Evolutionary conservation across 2,797 vertebrate species (phyloP), one percentile per base, ranked within the genome.

Genomic region (Bufotes viridis): DNA sequence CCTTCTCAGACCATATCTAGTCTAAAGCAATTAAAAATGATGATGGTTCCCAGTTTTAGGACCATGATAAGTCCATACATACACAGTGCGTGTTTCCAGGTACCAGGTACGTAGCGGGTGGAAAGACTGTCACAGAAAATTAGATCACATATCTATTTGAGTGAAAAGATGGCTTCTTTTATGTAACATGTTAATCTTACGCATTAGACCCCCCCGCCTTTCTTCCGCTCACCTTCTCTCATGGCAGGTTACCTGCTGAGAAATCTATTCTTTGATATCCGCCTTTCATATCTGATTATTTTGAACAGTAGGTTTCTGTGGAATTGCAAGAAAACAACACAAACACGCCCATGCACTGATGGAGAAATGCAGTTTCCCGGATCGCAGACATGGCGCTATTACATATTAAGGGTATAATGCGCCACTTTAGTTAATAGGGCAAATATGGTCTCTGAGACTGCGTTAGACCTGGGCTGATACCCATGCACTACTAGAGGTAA

Each of bases 211-310:
- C 29, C 6, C 42, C 11, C 10, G 7, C 34, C 34, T n/a, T 11
- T 10, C 6, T 22, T n/a, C 5, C 2, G 22, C 74, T 8, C 24
- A 51, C 49, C 74, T 24, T 15, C 8, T 2, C 4, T 42, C 67
- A 12, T 75, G 42, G 17, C 42, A 18, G 34, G 17, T n/a, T 34
- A 20, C 72, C 72, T 7, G 74, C 74, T 53, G 74, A 24, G 74
- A 76, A 76, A 51, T 34, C 49, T 55, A 55, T 76, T 76, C 58
- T 81, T 65, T 81, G 80, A 81, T 65, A 81, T 63, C 61, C 60
- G 80, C 34, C 61, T 81, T 65, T 65, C 24, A 65, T 51, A 53
- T 83, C 17, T 69, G 49, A 15, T 55, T 72, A 65, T 81, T 67
- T 17, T 24, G 53, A 13, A 65, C 61, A 15, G 61, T 51, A n/a